Evolutionary conservation across 2,888 invertebrate genomes (phyloP).

Genomic region (Linyphia triangularis): DNA sequence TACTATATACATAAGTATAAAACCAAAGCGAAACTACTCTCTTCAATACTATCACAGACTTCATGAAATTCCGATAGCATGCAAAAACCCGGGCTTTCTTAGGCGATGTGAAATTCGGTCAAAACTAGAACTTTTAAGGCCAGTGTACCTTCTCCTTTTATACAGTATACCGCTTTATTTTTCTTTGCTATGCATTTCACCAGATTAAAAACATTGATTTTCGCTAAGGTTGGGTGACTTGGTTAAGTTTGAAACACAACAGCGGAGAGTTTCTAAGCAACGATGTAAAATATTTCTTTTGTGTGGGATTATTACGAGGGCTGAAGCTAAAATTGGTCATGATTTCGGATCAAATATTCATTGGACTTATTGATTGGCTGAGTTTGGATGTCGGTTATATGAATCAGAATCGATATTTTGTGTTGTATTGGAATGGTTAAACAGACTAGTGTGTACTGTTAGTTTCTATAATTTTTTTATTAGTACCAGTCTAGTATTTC

Average conservation of each 20-base stretch:
- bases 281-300: constrained; percentile 36
- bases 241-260: constrained; percentile 53
- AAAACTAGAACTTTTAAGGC: background rate
- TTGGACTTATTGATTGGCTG: background rate
- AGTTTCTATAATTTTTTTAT: no score
- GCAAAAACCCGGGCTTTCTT: background rate
- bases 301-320: background rate
- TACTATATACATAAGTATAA: background rate
- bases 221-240: constrained; percentile 25
- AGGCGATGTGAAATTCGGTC: background rate
- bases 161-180: background rate
- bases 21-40: background rate
- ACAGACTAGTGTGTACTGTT: no score
- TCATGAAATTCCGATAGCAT: background rate
- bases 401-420: background rate
- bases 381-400: background rate
- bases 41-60: background rate
- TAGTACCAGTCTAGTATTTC: no score
- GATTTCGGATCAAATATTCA: background rate
- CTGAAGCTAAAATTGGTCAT: background rate
- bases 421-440: background rate
- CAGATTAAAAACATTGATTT: constrained; percentile 71
- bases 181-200: constrained; percentile 15
- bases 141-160: constrained; percentile 8
- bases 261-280: constrained; percentile 59